Base-by-base conservation (phyloP, 2,888 invertebrate genomes). In the Volucella bombylans region DNA sequence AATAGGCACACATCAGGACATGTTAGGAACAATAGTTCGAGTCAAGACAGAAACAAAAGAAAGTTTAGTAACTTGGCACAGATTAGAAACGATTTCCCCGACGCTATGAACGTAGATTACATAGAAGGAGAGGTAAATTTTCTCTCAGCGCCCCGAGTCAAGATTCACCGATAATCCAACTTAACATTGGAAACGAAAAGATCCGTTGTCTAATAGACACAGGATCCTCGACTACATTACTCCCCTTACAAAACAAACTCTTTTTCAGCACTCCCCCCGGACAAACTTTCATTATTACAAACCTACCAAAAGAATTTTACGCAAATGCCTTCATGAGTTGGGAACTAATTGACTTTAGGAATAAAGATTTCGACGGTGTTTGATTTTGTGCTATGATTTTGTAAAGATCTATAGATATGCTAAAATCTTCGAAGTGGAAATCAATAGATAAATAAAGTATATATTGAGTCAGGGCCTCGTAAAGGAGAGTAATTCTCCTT, bases 21-120 rank as follows among this genome's bases (percentile, higher is more conserved):
- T 1, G 23, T 23, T 23, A 23, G 23, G 4, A 23, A 23, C 1
- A 23, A 23, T 23, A 23, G 23, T 23, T 23, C 23, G 4, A 4
- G 23, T 23, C 23, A 23, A 23, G 2, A 23, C 3, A 23, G 2
- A 3, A 23, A 23, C 23, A 1, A 23, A 23, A 23, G 23, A 23
- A 23, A 23, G 0, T 2, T 23, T 2, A 23, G 2, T 23, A 23
- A 23, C 23, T 23, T 4, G 0, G 23, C 23, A 23, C 23, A 23
- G 23, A 23, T 23, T 23, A 23, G 23, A 23, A 23, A 23, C 23
- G 3, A 4, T 23, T 3, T 2, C 31, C 31, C 31, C 6, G 31
- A 55, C 23, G 65, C 77, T 49, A 85, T 86, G 82, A 82, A 85
- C 43, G 71, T 82, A 43, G 80, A 82, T 41, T 82, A 80, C 41